Evolutionary conservation across 1,140 invertebrate species (phyloP).

Genomic region (Pseudoatta argentina): DNA sequence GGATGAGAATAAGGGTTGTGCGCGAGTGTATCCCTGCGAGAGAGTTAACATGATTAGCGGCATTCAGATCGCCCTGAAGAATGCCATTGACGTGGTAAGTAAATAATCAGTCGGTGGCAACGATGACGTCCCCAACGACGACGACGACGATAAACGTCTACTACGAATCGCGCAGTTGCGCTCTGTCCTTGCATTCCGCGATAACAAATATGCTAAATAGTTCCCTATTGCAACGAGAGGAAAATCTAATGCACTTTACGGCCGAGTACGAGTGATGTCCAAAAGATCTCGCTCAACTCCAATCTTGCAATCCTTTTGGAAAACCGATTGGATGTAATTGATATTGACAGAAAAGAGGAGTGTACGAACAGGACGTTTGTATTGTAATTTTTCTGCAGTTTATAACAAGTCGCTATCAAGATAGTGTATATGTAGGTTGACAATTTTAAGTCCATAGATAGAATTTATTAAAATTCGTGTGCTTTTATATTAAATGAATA

Average conservation of each 20-base stretch:
- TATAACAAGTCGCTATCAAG: neutral
- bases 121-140: neutral
- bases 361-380: neutral
- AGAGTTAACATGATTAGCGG: conserved; percentile 84
- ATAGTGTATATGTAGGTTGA: neutral
- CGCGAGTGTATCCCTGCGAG: conserved; percentile 9
- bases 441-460: neutral
- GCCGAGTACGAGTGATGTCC: neutral
- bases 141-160: conserved; percentile 16
- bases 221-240: neutral
- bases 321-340: neutral
- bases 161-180: conserved; percentile 31
- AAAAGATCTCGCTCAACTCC: neutral
- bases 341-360: neutral
- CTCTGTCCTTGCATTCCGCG: conserved; percentile 14
- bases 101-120: conserved; percentile 23
- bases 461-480: neutral
- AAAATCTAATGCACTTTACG: neutral
- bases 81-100: conserved; percentile 87
- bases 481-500: neutral
- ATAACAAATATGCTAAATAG: conserved; percentile 17
- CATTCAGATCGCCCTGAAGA: conserved; percentile 85
- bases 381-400: neutral
- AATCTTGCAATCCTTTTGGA: neutral
- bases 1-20: conserved; percentile 31